Base-by-base conservation (phyloP, 2,797 vertebrate species). In the Rhynchotus rufescens region DNA sequence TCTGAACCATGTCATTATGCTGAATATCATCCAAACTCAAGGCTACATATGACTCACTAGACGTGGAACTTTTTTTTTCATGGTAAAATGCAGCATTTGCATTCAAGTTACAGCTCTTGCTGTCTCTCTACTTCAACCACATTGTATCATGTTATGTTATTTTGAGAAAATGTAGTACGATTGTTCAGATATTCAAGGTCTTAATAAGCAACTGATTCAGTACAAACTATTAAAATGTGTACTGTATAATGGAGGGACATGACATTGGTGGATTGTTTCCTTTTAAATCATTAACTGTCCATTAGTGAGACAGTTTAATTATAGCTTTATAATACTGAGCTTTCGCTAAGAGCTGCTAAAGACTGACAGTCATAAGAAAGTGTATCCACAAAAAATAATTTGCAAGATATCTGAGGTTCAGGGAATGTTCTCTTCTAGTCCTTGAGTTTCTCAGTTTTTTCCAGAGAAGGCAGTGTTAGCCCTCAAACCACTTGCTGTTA, bases 251-350 rank as follows among this genome's bases (percentile, higher is more conserved):
- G 64, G 42, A 86, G 86, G 77, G 73, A 93, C 76, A 67, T 71
- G 80, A 93, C 93, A 91, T 25, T 93, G 60, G 78, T 81, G 76
- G 83, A 93, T 93, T 93, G 59, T 87, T 96, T 91, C 76, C 86
- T 96, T 94, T 93, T 91, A 92, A 93, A 94, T 94, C 86, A 81
- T 89, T 89, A 93, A 91, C 84, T 94, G 65, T 93, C 93, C 86
- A 93, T 93, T 96, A 95, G 61, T 21, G 40, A 93, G 85, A 86
- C 80, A 74, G 73, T 91, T 96, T 95, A 95, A 96, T 93, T 96
- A 95, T 88, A 91, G 54, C 67, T 81, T 92, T 93, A 72, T 87
- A 93, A 93, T 45, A 17, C 76, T 88, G 87, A 92, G 62, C 23
- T 72, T 25, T 64, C 80, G 32, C 32, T 79, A 89, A 86, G 84